Evolutionary conservation across 2,113 vertebrate species (phyloP), one percentile per base, ranked within the genome.

Genomic region (Casuarius casuarius): DNA sequence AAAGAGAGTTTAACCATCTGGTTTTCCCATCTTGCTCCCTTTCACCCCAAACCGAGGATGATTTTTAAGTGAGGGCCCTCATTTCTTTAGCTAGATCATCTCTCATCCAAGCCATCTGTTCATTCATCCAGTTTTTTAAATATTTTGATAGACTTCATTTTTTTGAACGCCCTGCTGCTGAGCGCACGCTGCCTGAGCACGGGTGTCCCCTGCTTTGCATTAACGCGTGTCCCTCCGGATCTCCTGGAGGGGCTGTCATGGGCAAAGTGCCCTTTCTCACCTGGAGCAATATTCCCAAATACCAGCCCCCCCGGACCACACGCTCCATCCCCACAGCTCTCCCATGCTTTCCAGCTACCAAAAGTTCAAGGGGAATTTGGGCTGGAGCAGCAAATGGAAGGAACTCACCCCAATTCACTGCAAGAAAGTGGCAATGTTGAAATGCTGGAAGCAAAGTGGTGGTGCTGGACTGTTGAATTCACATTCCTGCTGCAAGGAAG

Each of bases 31-130:
- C 18, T 40, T 65, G 29, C 22, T 88, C 25, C 58, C 76, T 40
- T 79, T 66, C 58, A 38, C 31, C 62, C 40, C 35, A 46, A 66
- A 76, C 16, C 16, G 14, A 46, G 44, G 44, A 46, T 46, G 44
- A 46, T 14, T 46, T 79, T n/a, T 46, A 70, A 52, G 56, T 38
- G 77, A 44, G 80, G 80, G 10, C 29, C 59, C 66, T 73, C 19
- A 29, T 80, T 79, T 94, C 33, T 73, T 90, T 76, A 73, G 35
- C 71, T 35, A 73, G 26, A 92, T 92, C 29, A 35, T 72, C 49
- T 91, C 33, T 70, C 65, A 28, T 70, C 62, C n/a, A 56, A 91
- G 77, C 90, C 86, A 91, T 94, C 85, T 95, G 93, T 76, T 92
- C 74, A 54, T 89, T 67, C 63, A 61, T 49, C 25, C 6, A 72